Percentiles rank a stretch among this genome's conserved stretches.
These are phyloP conservation scores for Peromyscus californicus DNA, from an alignment of 2,113 vertebrate genomes.

Conservation along the genomic window DNA sequence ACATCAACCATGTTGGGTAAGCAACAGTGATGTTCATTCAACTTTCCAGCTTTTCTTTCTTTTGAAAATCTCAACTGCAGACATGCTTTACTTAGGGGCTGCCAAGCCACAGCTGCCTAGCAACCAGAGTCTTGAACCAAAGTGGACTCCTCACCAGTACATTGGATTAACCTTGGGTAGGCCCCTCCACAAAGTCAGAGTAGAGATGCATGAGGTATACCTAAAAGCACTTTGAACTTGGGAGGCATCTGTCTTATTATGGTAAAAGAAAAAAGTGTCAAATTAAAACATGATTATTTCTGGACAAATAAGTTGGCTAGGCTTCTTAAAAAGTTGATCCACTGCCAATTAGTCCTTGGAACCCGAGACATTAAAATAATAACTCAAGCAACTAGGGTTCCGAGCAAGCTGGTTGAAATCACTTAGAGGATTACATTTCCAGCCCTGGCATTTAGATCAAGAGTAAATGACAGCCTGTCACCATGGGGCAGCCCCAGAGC, in stretches of 20 bases:
- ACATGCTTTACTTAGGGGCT: background rate
- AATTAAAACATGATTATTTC: slow-evolving; percentile 68
- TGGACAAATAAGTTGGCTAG: slow-evolving; percentile 70
- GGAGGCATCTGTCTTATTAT: background rate
- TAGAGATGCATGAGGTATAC: slow-evolving; percentile 14
- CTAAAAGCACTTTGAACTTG: background rate
- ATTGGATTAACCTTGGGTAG: background rate
- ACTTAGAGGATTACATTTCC: slow-evolving; percentile 72
- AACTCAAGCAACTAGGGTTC: slow-evolving; percentile 63
- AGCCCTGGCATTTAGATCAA: slow-evolving; percentile 60
- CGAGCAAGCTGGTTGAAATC: slow-evolving; percentile 61
- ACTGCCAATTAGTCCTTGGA: slow-evolving; percentile 68
- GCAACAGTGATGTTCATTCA: slow-evolving; percentile 51
- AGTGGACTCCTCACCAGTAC: background rate
- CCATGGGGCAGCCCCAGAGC: background rate
- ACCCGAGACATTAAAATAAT: slow-evolving; percentile 71
- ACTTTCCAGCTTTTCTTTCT: background rate
- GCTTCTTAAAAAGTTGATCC: slow-evolving; percentile 61
- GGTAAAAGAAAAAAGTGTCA: background rate
- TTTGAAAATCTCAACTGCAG: slow-evolving; percentile 14
- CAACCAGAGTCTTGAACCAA: background rate
- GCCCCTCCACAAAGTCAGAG: background rate
- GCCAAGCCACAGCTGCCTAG: background rate
- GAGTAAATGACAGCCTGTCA: slow-evolving; percentile 46
- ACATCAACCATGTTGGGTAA: slow-evolving; percentile 68